Conservation (phyloP, 1,140 invertebrate species). For the Calliopsis andreniformis region DNA sequence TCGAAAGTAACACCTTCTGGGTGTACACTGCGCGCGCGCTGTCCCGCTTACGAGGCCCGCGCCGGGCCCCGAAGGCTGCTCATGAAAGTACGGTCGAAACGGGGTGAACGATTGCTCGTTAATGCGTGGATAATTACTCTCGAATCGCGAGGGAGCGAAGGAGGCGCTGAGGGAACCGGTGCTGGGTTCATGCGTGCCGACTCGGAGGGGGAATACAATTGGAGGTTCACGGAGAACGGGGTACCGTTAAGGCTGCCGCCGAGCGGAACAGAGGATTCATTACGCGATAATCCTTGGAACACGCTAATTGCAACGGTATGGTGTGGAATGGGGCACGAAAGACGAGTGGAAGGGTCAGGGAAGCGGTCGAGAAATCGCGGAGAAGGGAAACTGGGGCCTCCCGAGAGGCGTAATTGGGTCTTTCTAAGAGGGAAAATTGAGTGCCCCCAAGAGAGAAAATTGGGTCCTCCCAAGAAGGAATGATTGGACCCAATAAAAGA, state of each 20-base stretch:
- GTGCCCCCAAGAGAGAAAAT: no score
- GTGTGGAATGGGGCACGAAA: background rate
- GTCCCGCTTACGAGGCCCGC: conserved; percentile 40
- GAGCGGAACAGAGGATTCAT: background rate
- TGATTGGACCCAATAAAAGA: no score
- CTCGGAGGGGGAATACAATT: background rate
- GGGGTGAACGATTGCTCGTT: no score
- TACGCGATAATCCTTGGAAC: conserved; percentile 31
- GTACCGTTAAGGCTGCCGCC: conserved; percentile 25
- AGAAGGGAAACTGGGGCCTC: no score
- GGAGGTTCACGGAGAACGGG: background rate
- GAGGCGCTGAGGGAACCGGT: no score
- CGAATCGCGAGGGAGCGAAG: no score
- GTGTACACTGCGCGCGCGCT: background rate
- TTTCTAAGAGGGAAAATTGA: no score
- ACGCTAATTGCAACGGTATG: conserved; percentile 37
- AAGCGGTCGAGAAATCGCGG: no score
- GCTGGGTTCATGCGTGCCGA: no score
- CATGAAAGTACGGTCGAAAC: conserved; percentile 24
- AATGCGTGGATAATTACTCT: conserved; percentile 44
- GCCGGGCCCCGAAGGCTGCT: conserved; percentile 29
- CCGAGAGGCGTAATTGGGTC: no score
- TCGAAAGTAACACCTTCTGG: conserved; percentile 62
- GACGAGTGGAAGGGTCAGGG: no score
- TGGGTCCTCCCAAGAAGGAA: no score